phyloP scores from a whole-genome alignment of 2,113 vertebrate species.

The Tiliqua scincoides region DNA sequence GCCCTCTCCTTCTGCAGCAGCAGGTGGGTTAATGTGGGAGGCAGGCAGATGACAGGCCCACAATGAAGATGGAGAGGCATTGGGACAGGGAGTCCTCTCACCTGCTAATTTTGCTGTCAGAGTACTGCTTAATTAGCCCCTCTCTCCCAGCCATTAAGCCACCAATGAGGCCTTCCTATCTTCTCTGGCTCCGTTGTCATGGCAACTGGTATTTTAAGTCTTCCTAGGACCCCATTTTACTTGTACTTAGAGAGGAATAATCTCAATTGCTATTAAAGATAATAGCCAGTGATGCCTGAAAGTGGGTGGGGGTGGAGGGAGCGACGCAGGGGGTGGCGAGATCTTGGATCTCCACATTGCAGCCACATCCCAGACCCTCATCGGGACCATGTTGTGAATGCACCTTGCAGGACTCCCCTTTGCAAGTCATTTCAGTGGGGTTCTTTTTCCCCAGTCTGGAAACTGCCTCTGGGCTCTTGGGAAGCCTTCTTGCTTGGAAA shows the following conservation, averaged over 20 bases:
- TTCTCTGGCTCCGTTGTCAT: slow-evolving; percentile 11
- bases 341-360: background rate
- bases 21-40: no score
- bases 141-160: slow-evolving; percentile 17
- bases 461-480: background rate
- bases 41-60: background rate
- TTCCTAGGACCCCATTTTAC: background rate
- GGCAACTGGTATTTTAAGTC: slow-evolving; percentile 27
- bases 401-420: background rate
- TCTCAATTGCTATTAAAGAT: background rate
- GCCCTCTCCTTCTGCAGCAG: background rate
- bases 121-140: slow-evolving; percentile 8
- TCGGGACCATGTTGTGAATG: background rate
- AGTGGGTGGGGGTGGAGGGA: background rate
- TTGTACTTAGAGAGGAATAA: background rate
- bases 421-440: no score
- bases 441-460: background rate
- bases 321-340: background rate
- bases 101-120: slow-evolving; percentile 24
- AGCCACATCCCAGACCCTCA: background rate
- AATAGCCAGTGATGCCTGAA: background rate
- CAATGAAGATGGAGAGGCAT: background rate
- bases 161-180: background rate
- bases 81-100: background rate
- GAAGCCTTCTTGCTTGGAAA: background rate